Evolutionary conservation across 2,888 invertebrate genomes (phyloP), one percentile per base, ranked within the genome.

Genomic region (Mactromeris polynyma): DNA sequence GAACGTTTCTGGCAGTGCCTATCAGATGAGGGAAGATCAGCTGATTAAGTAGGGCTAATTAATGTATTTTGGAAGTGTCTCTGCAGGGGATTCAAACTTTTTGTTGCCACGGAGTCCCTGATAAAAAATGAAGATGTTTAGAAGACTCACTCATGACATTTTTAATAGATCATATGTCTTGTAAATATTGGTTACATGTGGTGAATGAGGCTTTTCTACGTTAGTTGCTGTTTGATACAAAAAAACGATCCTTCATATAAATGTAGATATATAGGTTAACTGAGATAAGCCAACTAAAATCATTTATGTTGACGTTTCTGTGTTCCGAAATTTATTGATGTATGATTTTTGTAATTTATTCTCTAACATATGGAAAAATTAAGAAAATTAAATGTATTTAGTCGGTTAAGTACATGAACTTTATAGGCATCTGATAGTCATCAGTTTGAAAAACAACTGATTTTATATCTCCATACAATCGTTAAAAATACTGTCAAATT

Each of bases 1-100:
- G 81, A 89, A 82, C 40, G 85, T 89, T 83, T 82, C 85, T 91
- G 91, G 51, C 87, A 26, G 79, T 89, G 89, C 87, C 87, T 89
- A 91, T 91, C 89, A 87, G 42, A 21, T 51, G 31, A 36, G 77
- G 58, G 40, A 36, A 82, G 86, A 87, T 87, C 69, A 31, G 36
- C 46, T 80, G 82, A 89, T 83, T 73, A 64, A 58, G 38, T 64
- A 42, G 26, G 38, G 58, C 86, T 86, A 86, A 89, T 89, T 89
- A 89, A 89, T 89, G 89, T 40, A 46, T 86, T 89, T 86, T 89
- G 89, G 89, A 89, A 89, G 83, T 84, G 69, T 64, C 89, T 77
- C 89, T 14, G 81, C 81, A 54, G 73, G 46, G 86, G 77, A 19
- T 46, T 84, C 78, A 54, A 84, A 84, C 77, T 84, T 84, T 54